A percentile compares a stretch with the other conserved stretches of the same genome.
phyloP scores from a whole-genome alignment of 2,888 invertebrate species.

The Melinaea menophilus region DNA sequence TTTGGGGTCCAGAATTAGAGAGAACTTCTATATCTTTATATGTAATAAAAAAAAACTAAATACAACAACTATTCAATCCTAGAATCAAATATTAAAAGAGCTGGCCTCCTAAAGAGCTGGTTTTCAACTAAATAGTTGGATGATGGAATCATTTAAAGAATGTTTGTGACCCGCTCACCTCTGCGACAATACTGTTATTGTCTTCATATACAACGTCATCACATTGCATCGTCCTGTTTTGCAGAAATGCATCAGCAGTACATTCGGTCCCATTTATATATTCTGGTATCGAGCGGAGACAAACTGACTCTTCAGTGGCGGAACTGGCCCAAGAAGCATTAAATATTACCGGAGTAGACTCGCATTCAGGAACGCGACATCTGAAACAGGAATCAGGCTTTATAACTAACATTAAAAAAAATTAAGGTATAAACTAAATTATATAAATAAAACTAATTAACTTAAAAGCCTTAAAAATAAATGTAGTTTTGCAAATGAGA shows the following conservation, averaged over 20 bases:
- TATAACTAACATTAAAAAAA: background rate
- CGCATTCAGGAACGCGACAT: slow-evolving; percentile 63
- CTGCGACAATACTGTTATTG: slow-evolving; percentile 80
- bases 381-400: slow-evolving; percentile 37
- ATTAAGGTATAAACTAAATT: background rate
- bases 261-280: slow-evolving; percentile 44
- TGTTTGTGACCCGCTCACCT: slow-evolving; percentile 59
- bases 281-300: slow-evolving; percentile 45
- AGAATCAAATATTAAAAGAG: too few species aligned
- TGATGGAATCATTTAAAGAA: too few species aligned
- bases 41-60: too few species aligned
- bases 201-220: slow-evolving; percentile 78
- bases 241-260: slow-evolving; percentile 52
- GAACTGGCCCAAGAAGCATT: slow-evolving; percentile 71
- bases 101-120: background rate
- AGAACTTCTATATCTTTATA: too few species aligned
- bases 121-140: background rate
- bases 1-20: too few species aligned
- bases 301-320: slow-evolving; percentile 60
- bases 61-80: too few species aligned
- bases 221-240: slow-evolving; percentile 59
- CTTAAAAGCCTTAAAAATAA: too few species aligned
- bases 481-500: too few species aligned
- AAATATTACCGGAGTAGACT: slow-evolving; percentile 40
- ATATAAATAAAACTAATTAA: background rate